Evolutionary conservation across 2,797 vertebrate species (phyloP).

Genomic region (Lemur catta): DNA sequence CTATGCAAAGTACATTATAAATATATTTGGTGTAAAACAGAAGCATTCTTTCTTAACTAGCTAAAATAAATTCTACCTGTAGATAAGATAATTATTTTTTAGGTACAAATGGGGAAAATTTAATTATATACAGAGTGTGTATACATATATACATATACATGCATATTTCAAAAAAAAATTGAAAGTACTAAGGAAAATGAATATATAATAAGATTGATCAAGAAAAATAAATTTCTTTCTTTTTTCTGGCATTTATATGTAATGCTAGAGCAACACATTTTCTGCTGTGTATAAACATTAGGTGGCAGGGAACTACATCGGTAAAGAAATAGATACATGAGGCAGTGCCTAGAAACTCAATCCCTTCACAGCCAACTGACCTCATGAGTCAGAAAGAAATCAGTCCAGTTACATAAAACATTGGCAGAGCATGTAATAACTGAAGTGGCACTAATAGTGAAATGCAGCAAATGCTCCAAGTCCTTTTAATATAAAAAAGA

Average conservation of each 20-base stretch:
- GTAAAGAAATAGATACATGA: not conserved
- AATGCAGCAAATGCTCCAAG: constrained; percentile 64
- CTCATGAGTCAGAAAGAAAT: not conserved
- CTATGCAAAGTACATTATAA: not conserved
- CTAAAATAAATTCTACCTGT: constrained; percentile 11
- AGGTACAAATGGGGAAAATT: not conserved
- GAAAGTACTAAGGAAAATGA: not conserved
- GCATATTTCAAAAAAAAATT: not conserved
- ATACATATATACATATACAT: not conserved
- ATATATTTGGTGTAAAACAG: not conserved
- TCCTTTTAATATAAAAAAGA: constrained; percentile 72
- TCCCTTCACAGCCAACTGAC: constrained; percentile 5
- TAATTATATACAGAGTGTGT: not conserved
- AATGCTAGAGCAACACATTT: not conserved
- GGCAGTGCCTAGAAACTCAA: not conserved
- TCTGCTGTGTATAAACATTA: not conserved
- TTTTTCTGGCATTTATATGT: not conserved
- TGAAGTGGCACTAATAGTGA: constrained; percentile 65
- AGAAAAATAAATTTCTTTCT: not conserved
- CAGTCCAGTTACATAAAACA: constrained; percentile 40
- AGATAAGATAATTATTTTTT: not conserved
- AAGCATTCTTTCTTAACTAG: not conserved
- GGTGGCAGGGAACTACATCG: not conserved
- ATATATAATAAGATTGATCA: not conserved
- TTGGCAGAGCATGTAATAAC: constrained; percentile 49